These are phyloP conservation scores for Procavia capensis DNA, from an alignment of 2,113 vertebrate genomes.

Conservation along the genomic window DNA sequence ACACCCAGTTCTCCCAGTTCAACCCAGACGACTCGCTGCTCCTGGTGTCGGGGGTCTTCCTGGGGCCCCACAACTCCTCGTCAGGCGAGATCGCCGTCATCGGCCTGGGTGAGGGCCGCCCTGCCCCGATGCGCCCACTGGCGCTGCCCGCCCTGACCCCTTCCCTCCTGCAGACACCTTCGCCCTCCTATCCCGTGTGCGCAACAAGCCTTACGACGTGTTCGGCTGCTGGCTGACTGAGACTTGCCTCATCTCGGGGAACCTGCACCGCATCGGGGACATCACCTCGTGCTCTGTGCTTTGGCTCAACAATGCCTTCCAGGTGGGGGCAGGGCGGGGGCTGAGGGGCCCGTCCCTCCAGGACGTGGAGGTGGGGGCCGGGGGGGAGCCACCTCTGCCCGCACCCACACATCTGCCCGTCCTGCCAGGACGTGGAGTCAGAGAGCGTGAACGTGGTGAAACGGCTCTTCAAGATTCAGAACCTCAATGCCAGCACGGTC, in stretches of 20 bases:
- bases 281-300: conserved; percentile 98
- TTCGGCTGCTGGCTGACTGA: conserved; percentile 99
- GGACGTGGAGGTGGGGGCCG: too few relatives aligned
- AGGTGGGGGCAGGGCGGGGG: conserved; percentile 86
- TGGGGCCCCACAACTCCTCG: conserved; percentile 95
- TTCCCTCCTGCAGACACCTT: conserved; percentile 91
- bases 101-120: conserved; percentile 91
- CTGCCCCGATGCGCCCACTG: background rate
- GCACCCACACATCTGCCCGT: background rate
- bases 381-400: accelerated
- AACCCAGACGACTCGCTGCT: conserved; percentile 96
- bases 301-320: conserved; percentile 99
- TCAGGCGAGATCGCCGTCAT: conserved; percentile 97
- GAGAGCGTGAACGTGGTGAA: conserved; percentile 98
- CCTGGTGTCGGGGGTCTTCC: conserved; percentile 96
- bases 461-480: conserved; percentile 99
- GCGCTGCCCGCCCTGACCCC: background rate
- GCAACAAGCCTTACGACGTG: conserved; percentile 98
- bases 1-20: conserved; percentile 99
- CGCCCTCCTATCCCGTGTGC: conserved; percentile 94
- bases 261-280: conserved; percentile 96
- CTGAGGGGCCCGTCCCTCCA: too few relatives aligned
- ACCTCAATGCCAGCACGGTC: conserved; percentile 97
- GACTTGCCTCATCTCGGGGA: conserved; percentile 97
- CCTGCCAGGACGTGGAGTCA: conserved; percentile 93